Evolutionary conservation across 2,888 invertebrate species (phyloP).

Genomic region (Helobdella robusta): DNA sequence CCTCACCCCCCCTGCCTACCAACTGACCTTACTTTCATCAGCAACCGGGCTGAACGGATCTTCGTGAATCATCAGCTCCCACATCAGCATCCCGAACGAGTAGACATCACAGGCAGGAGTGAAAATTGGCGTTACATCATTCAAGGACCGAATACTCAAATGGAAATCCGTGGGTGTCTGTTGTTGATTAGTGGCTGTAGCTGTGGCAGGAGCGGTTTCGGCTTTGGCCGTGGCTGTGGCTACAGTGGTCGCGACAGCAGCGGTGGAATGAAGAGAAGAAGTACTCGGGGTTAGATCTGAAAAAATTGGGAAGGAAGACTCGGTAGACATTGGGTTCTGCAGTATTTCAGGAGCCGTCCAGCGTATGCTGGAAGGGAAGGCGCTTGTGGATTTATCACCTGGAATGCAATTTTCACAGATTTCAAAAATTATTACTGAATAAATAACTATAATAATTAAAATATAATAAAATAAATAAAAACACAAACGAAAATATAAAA

Average conservation of each 20-base stretch:
- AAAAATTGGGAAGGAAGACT: conserved; percentile 18
- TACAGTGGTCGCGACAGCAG: not conserved
- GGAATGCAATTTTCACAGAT: no score
- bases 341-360: conserved; percentile 47
- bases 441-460: no score
- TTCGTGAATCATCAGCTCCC: conserved; percentile 40
- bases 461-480: no score
- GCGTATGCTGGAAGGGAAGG: conserved; percentile 41
- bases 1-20: not conserved
- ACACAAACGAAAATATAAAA: no score
- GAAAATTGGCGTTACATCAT: conserved; percentile 34
- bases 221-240: not conserved
- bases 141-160: not conserved
- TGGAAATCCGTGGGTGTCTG: no score
- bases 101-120: conserved; percentile 42
- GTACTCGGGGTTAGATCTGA: not conserved
- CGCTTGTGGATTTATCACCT: conserved; percentile 42
- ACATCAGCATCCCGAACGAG: conserved; percentile 45
- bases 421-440: not conserved
- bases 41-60: conserved; percentile 44
- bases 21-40: conserved; percentile 40
- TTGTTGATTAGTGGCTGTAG: not conserved
- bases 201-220: not conserved
- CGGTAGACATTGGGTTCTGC: conserved; percentile 36
- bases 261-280: not conserved